These are phyloP conservation scores for Platysternon megacephalum DNA, from an alignment of 2,113 vertebrate genomes.

Conservation along the genomic window DNA sequence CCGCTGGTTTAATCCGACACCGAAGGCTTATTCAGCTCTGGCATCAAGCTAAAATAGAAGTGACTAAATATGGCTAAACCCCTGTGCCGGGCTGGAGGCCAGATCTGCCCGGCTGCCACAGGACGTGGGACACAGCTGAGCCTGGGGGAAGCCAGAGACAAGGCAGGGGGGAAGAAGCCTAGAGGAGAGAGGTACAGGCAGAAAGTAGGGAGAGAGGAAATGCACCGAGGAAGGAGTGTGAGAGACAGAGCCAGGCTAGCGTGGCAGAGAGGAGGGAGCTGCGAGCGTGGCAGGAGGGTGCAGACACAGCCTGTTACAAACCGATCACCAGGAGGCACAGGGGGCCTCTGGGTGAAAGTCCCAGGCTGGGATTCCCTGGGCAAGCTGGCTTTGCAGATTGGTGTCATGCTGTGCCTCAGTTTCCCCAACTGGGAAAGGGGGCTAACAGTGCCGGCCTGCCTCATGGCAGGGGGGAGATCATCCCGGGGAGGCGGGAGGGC, in stretches of 20 bases:
- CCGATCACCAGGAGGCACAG: neutral
- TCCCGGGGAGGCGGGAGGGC: neutral
- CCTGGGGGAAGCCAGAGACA: neutral
- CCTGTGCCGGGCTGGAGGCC: slow-evolving; percentile 59
- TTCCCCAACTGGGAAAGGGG: neutral
- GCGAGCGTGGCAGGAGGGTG: neutral
- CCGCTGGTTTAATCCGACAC: slow-evolving; percentile 66
- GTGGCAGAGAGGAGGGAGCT: neutral
- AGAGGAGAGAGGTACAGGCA: neutral
- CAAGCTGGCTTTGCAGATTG: neutral
- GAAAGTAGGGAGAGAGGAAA: neutral
- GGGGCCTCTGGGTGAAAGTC: neutral
- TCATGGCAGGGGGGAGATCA: too few species aligned
- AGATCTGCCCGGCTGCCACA: neutral
- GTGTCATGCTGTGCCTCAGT: neutral
- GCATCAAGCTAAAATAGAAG: slow-evolving; percentile 74
- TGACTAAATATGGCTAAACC: slow-evolving; percentile 74
- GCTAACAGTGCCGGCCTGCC: neutral
- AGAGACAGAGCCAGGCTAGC: neutral
- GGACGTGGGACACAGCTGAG: neutral
- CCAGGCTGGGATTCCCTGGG: neutral
- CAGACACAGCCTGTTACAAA: neutral
- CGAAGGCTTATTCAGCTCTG: slow-evolving; percentile 65
- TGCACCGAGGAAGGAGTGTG: neutral
- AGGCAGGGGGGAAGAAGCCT: too few species aligned